Evolutionary conservation across 2,113 vertebrate species (phyloP).

Genomic region (Notothenia rossii): DNA sequence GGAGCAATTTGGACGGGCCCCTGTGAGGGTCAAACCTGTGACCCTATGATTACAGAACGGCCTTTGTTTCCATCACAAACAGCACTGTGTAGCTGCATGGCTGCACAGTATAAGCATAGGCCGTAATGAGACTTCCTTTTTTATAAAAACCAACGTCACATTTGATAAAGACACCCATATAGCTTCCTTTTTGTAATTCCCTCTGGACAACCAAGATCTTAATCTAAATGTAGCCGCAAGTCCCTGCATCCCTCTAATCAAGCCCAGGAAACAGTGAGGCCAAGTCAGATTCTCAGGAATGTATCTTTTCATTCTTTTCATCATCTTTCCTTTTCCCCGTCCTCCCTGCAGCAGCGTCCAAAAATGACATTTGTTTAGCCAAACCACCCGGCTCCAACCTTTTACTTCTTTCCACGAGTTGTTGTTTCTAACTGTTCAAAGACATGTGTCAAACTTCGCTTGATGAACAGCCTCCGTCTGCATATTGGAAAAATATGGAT

Average conservation of each 20-base stretch:
- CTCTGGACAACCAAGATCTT: conserved; percentile 62
- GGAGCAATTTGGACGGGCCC: neutral
- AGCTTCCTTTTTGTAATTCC: conserved; percentile 64
- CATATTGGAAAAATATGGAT: conserved; percentile 79
- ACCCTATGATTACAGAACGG: conserved; percentile 32
- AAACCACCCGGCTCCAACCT: conserved; percentile 47
- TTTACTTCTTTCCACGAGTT: conserved; percentile 60
- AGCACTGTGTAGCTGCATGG: conserved; percentile 1
- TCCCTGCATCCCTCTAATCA: conserved; percentile 75
- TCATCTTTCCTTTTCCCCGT: conserved; percentile 64
- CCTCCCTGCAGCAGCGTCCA: conserved; percentile 59
- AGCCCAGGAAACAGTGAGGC: conserved; percentile 67
- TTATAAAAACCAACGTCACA: conserved; percentile 52
- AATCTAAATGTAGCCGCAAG: conserved; percentile 69
- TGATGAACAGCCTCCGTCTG: conserved; percentile 61
- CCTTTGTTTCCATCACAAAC: conserved; percentile 22
- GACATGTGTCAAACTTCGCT: conserved; percentile 69
- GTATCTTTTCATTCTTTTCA: conserved; percentile 71
- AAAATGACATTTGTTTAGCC: conserved; percentile 78
- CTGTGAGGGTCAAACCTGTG: neutral
- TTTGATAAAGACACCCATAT: conserved; percentile 61
- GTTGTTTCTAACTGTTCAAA: conserved; percentile 73
- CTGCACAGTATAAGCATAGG: conserved; percentile 1
- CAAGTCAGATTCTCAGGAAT: conserved; percentile 67
- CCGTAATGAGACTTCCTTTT: conserved; percentile 52